Base-by-base conservation (phyloP, 2,888 invertebrate species). In the Mesorhabditis spiculigera region DNA sequence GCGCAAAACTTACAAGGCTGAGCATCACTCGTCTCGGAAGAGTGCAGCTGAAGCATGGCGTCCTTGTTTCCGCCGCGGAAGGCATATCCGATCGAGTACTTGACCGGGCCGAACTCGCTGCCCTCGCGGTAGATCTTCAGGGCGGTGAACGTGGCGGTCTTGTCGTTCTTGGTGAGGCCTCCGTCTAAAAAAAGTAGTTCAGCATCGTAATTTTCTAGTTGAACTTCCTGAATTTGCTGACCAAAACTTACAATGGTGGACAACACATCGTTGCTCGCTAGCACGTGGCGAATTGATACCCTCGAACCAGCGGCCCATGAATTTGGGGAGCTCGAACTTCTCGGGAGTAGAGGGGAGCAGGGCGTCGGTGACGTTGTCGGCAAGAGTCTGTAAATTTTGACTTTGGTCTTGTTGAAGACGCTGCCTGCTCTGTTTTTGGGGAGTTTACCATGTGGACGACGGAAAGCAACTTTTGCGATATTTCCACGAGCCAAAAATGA, bases 91-190 rank as follows among this genome's bases (percentile, higher is more conserved):
- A 86, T 84, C n/a, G 86, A 85, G 74, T 86, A 80, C 66, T 82
- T 81, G 68, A 86, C 86, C 58, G 82, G 77, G 63, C 86, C 86
- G 71, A 85, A 86, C 72, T 86, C 86, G 67, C 81, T 81, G 75
- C 86, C 86, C 70, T 86, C 85, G 61, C 86, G 76, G 78, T 86
- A 86, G 75, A 86, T 86, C 73, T 86, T 86, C 68, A 86, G 79
- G 5, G 86, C 85, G 28, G 86, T 86, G 79, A 86, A 86, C 41
- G 86, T 86, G 68, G 86, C 85, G 58, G 86, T 86, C 78, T 86
- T 85, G 70, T 86, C 85, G 74, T 86, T 86, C 70, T 84, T 80
- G 64, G 86, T 86, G 16, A 86, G 77, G 70, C 86, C 86, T 71
- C 86, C 86, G 75, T 86, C n/a, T n/a, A n/a, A n/a, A n/a, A n/a